phyloP scores from a whole-genome alignment of 2,888 invertebrate genomes.

The Dioctria rufipes region DNA sequence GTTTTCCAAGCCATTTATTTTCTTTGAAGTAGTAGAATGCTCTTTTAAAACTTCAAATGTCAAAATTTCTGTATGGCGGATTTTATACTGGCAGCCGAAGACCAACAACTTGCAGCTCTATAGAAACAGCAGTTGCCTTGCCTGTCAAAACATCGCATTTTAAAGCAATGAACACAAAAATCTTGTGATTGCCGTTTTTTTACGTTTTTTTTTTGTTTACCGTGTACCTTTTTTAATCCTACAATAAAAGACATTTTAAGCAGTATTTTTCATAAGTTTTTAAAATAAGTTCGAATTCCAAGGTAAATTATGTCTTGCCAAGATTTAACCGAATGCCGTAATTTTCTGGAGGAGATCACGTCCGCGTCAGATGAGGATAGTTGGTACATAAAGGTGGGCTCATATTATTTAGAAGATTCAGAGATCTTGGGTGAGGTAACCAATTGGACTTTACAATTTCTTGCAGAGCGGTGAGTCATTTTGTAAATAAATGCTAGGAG shows the following conservation, averaged over 20 bases:
- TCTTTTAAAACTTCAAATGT: not conserved
- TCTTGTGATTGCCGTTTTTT: slow-evolving; percentile 24
- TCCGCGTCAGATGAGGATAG: slow-evolving; percentile 30
- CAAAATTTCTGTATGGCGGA: not conserved
- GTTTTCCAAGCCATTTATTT: not conserved
- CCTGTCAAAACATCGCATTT: slow-evolving; percentile 31
- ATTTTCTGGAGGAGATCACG: slow-evolving; percentile 32
- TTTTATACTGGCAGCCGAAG: too few species aligned
- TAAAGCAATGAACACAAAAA: not conserved
- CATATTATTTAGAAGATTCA: slow-evolving; percentile 17
- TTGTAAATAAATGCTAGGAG: too few species aligned
- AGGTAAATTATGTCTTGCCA: slow-evolving; percentile 15
- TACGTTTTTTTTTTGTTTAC: not conserved
- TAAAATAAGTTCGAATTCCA: not conserved
- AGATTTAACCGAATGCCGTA: slow-evolving; percentile 23
- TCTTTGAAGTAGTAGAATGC: not conserved
- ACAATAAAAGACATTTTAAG: not conserved
- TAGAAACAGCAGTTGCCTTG: too few species aligned
- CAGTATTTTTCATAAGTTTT: slow-evolving; percentile 16
- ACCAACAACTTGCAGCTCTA: too few species aligned
- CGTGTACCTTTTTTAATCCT: slow-evolving; percentile 8
- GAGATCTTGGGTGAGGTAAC: slow-evolving; percentile 42
- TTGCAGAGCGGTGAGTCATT: slow-evolving; percentile 30
- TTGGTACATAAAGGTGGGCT: slow-evolving; percentile 41
- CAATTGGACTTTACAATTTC: slow-evolving; percentile 41